Percentiles rank a stretch among this genome's conserved stretches.
Conservation (phyloP, 2,797 vertebrate species). For the Coracias cyanogaster region DNA sequence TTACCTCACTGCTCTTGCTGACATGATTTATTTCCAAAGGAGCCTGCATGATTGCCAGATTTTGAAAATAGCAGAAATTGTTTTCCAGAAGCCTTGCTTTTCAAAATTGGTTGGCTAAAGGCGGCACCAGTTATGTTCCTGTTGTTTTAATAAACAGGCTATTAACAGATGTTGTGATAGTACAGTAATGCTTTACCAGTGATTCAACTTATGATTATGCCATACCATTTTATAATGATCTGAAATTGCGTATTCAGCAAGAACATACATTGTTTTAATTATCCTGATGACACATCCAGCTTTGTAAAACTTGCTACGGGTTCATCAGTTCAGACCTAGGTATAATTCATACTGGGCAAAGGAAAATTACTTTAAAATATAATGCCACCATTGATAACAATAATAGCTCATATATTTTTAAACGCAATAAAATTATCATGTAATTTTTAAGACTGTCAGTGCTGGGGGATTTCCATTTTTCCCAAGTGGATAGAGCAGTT, state of each 20-base stretch:
- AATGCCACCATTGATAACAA: neutral
- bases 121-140: neutral
- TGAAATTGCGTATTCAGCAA: neutral
- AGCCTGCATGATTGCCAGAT: neutral
- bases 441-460: neutral
- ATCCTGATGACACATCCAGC: neutral
- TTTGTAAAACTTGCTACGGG: neutral
- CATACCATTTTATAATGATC: neutral
- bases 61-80: conserved; percentile 9
- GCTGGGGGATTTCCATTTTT: neutral
- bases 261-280: neutral
- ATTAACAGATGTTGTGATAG: neutral
- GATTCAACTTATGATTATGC: neutral
- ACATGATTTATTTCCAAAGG: neutral
- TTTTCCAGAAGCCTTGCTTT: conserved; percentile 8
- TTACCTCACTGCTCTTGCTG: neutral
- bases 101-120: neutral
- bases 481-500: neutral
- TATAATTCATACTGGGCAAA: neutral
- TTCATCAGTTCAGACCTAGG: neutral
- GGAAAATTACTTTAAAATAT: neutral
- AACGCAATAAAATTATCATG: neutral
- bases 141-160: conserved; percentile 3
- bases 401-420: neutral
- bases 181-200: neutral